Evolutionary conservation across 2,797 vertebrate genomes (phyloP).

Genomic region (Muraenolepis orangiensis): DNA sequence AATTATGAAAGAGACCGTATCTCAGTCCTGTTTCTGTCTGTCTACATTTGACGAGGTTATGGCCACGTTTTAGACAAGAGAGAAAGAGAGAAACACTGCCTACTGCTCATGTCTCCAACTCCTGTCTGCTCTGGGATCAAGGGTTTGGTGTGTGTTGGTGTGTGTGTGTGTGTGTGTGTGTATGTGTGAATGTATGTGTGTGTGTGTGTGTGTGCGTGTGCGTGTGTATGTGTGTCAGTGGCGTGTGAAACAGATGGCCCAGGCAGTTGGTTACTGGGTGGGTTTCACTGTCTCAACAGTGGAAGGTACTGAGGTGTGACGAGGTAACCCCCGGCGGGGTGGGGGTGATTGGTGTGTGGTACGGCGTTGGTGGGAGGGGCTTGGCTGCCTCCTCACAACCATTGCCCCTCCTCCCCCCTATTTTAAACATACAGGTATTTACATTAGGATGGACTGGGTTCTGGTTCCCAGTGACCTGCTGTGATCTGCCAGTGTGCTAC

Average conservation of each 20-base stretch:
- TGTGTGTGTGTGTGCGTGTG: constrained; percentile 3
- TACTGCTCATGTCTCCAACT: background rate
- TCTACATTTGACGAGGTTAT: background rate
- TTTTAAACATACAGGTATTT: background rate
- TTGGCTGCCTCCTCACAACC: background rate
- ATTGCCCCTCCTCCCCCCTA: background rate
- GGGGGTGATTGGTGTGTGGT: background rate
- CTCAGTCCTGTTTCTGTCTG: background rate
- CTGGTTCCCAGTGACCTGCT: background rate
- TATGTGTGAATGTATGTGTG: constrained; percentile 3
- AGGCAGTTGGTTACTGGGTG: constrained; percentile 18
- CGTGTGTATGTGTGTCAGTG: constrained; percentile 17
- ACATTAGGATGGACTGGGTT: background rate
- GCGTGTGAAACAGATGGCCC: constrained; percentile 47
- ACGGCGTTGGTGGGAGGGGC: background rate
- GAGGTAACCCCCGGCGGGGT: constrained; percentile 1
- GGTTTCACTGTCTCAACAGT: constrained; percentile 11
- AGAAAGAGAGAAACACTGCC: background rate
- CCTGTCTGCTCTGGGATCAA: background rate
- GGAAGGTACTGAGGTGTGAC: constrained; percentile 6
- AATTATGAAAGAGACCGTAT: too few species aligned
- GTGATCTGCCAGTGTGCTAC: background rate
- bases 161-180: constrained; percentile 9
- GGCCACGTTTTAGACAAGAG: background rate
- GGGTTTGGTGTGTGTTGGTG: background rate